phyloP scores from a whole-genome alignment of 2,888 invertebrate species.

The Yponomeuta cagnagella region DNA sequence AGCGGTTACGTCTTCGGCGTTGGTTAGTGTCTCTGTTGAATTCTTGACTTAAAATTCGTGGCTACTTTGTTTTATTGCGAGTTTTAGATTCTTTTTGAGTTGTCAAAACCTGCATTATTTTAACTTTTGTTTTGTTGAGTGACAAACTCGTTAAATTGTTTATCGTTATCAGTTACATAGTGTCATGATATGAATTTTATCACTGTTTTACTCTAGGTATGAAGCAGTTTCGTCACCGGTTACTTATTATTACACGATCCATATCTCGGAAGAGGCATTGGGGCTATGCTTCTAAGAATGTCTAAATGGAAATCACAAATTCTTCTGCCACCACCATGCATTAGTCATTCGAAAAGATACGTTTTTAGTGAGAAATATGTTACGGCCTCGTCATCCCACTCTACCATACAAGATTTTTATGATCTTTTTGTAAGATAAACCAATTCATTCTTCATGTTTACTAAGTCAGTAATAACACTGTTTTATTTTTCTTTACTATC shows the following conservation, averaged over 20 bases:
- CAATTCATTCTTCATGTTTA: no score
- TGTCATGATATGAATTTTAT: background rate
- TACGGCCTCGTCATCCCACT: background rate
- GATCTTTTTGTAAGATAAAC: no score
- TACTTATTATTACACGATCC: background rate
- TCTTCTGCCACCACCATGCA: background rate
- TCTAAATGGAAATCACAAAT: background rate
- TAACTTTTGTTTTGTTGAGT: no score
- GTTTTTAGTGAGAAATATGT: background rate
- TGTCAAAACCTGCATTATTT: no score
- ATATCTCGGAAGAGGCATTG: background rate
- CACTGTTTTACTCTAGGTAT: background rate
- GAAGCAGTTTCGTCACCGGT: background rate
- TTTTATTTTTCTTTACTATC: no score
- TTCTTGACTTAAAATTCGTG: background rate
- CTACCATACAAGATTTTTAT: no score
- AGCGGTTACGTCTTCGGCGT: conserved; percentile 24
- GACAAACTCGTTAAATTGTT: no score
- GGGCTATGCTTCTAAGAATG: background rate
- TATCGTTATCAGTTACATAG: background rate
- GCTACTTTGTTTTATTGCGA: background rate
- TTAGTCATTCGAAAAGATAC: background rate
- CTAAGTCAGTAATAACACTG: no score
- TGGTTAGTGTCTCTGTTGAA: conserved; percentile 16
- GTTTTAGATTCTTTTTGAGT: no score